These are phyloP conservation scores for Euclidia mi DNA, from an alignment of 2,888 invertebrate species.

Conservation along the genomic window DNA sequence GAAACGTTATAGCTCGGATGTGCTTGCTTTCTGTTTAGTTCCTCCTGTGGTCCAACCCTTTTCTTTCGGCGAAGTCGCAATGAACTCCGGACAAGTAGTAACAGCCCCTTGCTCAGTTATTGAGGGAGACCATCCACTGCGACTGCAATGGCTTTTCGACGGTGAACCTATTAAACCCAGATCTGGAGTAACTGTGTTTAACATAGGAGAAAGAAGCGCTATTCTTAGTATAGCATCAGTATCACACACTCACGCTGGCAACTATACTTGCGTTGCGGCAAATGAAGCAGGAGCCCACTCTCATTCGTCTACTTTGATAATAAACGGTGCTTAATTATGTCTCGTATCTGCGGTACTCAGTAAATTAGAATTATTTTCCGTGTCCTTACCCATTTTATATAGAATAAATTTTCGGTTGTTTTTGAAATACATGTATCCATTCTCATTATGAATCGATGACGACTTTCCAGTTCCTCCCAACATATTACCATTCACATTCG, in stretches of 20 bases:
- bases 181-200: constrained; percentile 83
- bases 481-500: constrained; percentile 92
- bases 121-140: constrained; percentile 94
- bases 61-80: constrained; percentile 93
- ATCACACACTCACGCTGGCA: constrained; percentile 92
- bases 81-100: constrained; percentile 93
- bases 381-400: constrained; percentile 39
- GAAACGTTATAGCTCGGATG: constrained; percentile 63
- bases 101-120: constrained; percentile 93
- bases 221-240: constrained; percentile 92
- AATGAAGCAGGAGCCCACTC: constrained; percentile 93
- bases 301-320: constrained; percentile 92
- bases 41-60: constrained; percentile 94
- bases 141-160: constrained; percentile 94
- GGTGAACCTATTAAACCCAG: constrained; percentile 87
- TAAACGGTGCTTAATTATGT: constrained; percentile 91
- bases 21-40: constrained; percentile 90
- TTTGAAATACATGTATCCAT: constrained; percentile 34
- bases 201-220: constrained; percentile 86
- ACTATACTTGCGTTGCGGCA: constrained; percentile 93
- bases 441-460: constrained; percentile 49
- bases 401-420: constrained; percentile 45
- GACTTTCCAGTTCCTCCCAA: constrained; percentile 91
- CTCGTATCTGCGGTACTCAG: constrained; percentile 40
- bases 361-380: constrained; percentile 42